Percentiles rank a stretch among this genome's conserved stretches.
These are phyloP conservation scores for Tupiocoris notatus DNA, from an alignment of 2,888 invertebrate genomes.

Conservation along the genomic window DNA sequence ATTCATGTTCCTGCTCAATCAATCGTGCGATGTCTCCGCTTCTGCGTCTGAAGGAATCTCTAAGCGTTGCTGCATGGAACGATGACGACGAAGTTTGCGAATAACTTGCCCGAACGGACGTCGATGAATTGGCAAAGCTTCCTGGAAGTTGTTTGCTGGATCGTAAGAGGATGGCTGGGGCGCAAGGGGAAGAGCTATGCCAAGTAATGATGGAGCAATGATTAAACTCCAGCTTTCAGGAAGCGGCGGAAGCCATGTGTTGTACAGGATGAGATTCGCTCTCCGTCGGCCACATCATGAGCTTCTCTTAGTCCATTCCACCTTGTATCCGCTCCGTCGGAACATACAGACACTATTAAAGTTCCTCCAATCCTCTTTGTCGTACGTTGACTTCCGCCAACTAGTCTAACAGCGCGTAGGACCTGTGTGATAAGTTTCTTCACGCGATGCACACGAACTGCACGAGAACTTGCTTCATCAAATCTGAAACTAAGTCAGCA, in stretches of 20 bases:
- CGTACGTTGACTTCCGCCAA: neutral
- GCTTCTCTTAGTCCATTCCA: neutral
- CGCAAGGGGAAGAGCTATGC: neutral
- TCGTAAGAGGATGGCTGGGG: neutral
- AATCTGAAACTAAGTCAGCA: too few species aligned
- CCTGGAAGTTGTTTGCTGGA: neutral
- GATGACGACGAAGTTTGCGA: neutral
- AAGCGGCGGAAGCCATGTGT: neutral
- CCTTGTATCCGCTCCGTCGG: neutral
- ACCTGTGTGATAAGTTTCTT: neutral
- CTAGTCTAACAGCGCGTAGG: neutral
- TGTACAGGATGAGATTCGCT: neutral
- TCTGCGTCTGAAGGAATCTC: too few species aligned
- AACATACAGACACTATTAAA: neutral
- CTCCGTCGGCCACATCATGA: neutral
- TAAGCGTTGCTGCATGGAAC: too few species aligned
- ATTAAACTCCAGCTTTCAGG: neutral
- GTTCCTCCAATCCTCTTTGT: neutral
- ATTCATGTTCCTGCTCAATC: too few species aligned
- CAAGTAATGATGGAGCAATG: neutral
- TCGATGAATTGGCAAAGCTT: neutral
- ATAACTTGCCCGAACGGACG: neutral
- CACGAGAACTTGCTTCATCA: too few species aligned
- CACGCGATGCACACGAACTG: neutral
- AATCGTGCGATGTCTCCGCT: too few species aligned